Evolutionary conservation across 1,140 invertebrate genomes (phyloP).

Genomic region (Drosophila athabasca): DNA sequence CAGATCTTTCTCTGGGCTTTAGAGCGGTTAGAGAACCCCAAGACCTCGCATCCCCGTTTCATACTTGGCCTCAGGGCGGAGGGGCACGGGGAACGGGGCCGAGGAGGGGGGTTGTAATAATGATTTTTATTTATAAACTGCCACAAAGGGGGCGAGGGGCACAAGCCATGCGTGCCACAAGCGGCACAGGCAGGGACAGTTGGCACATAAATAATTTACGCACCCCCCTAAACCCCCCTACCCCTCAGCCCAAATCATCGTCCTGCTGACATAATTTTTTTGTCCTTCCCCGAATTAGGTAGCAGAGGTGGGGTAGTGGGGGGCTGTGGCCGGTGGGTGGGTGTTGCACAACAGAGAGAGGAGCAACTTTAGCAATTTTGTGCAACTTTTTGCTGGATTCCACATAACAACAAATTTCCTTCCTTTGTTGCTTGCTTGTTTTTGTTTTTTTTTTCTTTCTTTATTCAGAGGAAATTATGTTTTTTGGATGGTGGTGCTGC

Average conservation of each 20-base stretch:
- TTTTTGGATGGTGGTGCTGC: neutral
- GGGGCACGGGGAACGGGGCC: too few species aligned
- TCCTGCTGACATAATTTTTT: conserved; percentile 72
- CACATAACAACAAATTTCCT: conserved; percentile 50
- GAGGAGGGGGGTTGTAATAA: conserved; percentile 46
- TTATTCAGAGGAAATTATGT: conserved; percentile 58
- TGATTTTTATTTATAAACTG: conserved; percentile 78
- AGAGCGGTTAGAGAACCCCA: too few species aligned
- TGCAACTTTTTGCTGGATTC: conserved; percentile 65
- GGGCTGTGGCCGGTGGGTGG: conserved; percentile 4
- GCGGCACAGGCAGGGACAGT: conserved; percentile 44
- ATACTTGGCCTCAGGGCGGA: too few species aligned
- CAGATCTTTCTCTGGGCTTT: too few species aligned
- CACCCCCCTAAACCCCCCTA: conserved; percentile 32
- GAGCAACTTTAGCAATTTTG: conserved; percentile 64
- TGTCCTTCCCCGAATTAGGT: conserved; percentile 30
- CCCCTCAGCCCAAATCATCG: conserved; percentile 21
- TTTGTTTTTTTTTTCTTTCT: too few species aligned
- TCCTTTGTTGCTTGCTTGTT: conserved; percentile 32
- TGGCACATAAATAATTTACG: conserved; percentile 78
- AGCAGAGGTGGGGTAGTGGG: neutral
- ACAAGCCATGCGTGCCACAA: conserved; percentile 56
- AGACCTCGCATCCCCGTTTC: too few species aligned
- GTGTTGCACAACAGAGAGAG: conserved; percentile 22
- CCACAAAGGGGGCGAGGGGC: neutral